phyloP scores from a whole-genome alignment of 2,797 vertebrate species.

The Pangasius krempfi region DNA sequence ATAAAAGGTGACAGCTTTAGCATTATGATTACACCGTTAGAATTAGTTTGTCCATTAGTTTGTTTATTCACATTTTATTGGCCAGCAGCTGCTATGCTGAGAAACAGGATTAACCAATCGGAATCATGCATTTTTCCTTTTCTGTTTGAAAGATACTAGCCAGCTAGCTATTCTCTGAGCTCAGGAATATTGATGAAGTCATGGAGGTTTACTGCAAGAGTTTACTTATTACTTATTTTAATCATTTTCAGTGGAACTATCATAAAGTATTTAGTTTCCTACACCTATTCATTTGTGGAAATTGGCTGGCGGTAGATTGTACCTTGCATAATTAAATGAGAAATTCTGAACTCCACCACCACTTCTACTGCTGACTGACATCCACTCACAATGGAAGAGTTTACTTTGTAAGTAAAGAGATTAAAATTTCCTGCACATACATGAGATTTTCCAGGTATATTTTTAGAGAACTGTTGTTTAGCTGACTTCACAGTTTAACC shows the following conservation, averaged over 20 bases:
- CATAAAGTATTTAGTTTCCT: background rate
- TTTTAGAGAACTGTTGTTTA: constrained; percentile 29
- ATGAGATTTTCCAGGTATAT: background rate
- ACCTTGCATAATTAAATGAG: background rate
- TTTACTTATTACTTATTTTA: too few species aligned
- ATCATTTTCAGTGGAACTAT: background rate
- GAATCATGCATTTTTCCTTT: background rate
- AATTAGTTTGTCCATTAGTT: background rate
- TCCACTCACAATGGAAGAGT: background rate
- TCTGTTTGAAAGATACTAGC: background rate
- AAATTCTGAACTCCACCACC: background rate
- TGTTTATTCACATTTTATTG: background rate
- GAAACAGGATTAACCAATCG: background rate
- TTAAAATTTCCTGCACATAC: background rate
- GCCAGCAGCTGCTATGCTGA: background rate
- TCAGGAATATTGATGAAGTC: background rate
- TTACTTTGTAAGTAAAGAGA: background rate
- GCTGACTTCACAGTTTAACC: constrained; percentile 38
- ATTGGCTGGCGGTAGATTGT: background rate
- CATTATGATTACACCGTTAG: background rate
- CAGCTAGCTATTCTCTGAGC: background rate
- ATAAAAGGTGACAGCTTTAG: background rate
- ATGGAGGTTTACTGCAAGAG: background rate
- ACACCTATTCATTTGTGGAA: background rate
- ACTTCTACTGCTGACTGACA: background rate